These are phyloP conservation scores for Alces alces DNA, from an alignment of 2,113 vertebrate genomes.

Conservation along the genomic window DNA sequence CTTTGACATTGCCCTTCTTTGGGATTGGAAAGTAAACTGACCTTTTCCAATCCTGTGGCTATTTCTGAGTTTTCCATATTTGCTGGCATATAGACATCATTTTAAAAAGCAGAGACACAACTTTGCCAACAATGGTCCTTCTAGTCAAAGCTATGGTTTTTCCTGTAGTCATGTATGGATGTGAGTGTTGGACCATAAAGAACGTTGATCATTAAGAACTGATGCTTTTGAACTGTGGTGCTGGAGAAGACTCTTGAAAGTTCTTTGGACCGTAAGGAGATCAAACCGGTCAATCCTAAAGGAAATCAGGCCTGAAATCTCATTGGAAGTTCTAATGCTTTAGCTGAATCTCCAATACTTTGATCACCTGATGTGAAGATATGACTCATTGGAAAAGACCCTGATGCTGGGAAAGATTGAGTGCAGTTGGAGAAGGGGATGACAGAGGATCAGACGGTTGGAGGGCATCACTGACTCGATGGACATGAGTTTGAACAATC, in stretches of 20 bases:
- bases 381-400: background rate
- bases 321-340: background rate
- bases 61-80: background rate
- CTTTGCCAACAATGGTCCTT: background rate
- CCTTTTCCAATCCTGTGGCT: background rate
- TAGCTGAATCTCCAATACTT: background rate
- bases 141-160: background rate
- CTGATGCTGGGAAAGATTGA: background rate
- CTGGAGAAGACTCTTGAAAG: background rate
- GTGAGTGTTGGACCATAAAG: background rate
- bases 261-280: background rate
- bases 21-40: background rate
- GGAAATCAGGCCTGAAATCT: background rate
- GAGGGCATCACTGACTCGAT: accelerated
- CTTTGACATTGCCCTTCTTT: background rate
- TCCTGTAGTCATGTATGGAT: background rate
- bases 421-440: background rate
- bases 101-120: background rate
- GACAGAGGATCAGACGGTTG: background rate
- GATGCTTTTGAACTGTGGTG: background rate
- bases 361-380: background rate
- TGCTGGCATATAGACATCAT: background rate
- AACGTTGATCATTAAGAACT: background rate
- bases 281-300: background rate
- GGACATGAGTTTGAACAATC: background rate